phyloP scores from a whole-genome alignment of 2,797 vertebrate genomes.

The Hippocampus kuda region DNA sequence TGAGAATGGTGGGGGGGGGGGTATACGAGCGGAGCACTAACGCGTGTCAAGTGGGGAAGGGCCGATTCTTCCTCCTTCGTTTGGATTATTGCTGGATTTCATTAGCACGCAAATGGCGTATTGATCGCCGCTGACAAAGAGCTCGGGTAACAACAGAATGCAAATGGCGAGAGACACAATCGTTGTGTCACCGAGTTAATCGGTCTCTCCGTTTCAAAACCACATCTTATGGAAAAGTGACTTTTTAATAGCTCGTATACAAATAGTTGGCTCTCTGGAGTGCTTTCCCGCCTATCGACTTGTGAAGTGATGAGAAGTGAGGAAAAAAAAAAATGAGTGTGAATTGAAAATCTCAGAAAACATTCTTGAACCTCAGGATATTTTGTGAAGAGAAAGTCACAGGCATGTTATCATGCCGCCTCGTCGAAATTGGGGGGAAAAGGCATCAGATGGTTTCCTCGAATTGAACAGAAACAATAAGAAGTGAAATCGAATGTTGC shows the following conservation, averaged over 20 bases:
- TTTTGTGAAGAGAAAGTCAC: too few species aligned
- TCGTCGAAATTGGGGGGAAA: too few species aligned
- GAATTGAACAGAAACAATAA: too few species aligned
- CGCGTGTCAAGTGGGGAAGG: constrained; percentile 14
- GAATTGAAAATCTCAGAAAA: too few species aligned
- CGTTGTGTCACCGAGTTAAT: constrained; percentile 21
- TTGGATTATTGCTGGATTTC: constrained; percentile 36
- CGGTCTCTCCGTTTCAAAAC: background rate
- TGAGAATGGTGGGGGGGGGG: background rate
- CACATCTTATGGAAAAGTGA: background rate
- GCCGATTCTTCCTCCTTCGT: constrained; percentile 39
- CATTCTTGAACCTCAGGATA: too few species aligned
- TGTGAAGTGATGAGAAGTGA: too few species aligned
- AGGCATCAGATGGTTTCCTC: too few species aligned
- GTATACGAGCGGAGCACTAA: constrained; percentile 17
- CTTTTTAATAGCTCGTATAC: background rate
- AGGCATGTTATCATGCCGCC: too few species aligned
- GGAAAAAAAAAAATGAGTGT: background rate
- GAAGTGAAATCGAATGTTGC: too few species aligned
- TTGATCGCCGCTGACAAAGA: constrained; percentile 41
- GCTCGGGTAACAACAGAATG: constrained; percentile 30
- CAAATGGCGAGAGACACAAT: constrained; percentile 31
- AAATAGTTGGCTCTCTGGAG: background rate
- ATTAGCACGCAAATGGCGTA: constrained; percentile 47
- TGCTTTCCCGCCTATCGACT: background rate